phyloP scores from a whole-genome alignment of 2,113 vertebrate genomes.

The Ageneiosus marmoratus region DNA sequence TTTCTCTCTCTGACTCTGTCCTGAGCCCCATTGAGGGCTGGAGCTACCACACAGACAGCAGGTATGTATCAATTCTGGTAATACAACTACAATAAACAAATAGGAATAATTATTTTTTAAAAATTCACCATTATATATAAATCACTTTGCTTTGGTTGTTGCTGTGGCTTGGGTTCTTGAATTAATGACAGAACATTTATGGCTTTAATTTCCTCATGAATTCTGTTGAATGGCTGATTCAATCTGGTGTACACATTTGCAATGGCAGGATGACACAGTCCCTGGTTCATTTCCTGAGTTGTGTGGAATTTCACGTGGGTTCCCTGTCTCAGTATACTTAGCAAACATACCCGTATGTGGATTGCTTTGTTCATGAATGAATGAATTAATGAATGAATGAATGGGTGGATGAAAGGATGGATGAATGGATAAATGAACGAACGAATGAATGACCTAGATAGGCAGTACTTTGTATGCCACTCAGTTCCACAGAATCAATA shows the following conservation, averaged over 20 bases:
- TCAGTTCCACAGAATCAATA: background rate
- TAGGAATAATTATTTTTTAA: background rate
- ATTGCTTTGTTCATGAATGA: background rate
- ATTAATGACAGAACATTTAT: background rate
- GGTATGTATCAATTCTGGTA: constrained; percentile 46
- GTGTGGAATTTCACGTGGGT: background rate
- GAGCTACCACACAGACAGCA: constrained; percentile 71
- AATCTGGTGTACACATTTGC: background rate
- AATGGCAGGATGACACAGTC: background rate
- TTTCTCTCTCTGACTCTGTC: constrained; percentile 86
- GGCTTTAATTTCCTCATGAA: background rate
- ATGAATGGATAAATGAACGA: background rate
- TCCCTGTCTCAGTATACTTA: background rate
- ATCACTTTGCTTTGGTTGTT: background rate
- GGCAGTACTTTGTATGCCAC: background rate
- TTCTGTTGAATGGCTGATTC: background rate
- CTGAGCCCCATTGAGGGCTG: constrained; percentile 89
- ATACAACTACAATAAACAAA: background rate
- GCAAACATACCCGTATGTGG: background rate
- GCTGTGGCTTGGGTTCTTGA: background rate
- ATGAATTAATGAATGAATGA: too few relatives aligned
- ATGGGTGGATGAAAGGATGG: too few relatives aligned
- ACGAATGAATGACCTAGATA: background rate
- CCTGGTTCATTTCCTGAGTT: background rate
- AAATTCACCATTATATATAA: background rate